Conservation (phyloP, 2,888 invertebrate species). For the Lasius fuliginosus region DNA sequence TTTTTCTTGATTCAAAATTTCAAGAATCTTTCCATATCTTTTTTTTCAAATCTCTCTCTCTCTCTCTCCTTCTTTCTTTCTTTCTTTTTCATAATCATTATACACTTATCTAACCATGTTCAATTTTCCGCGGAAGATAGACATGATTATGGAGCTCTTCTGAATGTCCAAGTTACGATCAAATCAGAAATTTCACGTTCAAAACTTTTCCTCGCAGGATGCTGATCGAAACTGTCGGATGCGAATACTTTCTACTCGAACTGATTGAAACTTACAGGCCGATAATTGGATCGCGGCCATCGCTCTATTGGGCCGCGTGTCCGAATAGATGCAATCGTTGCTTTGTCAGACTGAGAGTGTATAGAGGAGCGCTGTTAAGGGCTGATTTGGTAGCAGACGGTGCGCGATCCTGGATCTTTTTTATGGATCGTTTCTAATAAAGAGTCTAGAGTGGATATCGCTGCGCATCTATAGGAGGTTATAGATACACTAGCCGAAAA, state of each 20-base stretch:
- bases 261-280: constrained; percentile 53
- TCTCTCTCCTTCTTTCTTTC: background rate
- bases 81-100: background rate
- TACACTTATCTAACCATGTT: background rate
- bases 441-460: background rate
- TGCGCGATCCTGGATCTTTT: background rate
- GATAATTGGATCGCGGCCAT: constrained; percentile 44
- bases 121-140: constrained; percentile 3
- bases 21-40: background rate
- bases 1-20: background rate
- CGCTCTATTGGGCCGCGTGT: background rate
- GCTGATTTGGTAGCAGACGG: constrained; percentile 3
- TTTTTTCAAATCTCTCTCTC: background rate
- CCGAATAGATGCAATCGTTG: constrained; percentile 38
- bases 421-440: constrained; percentile 18
- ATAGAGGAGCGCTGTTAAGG: background rate
- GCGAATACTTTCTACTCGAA: constrained; percentile 44
- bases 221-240: constrained; percentile 46
- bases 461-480: constrained; percentile 7
- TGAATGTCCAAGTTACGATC: constrained; percentile 19
- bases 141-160: background rate
- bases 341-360: constrained; percentile 20
- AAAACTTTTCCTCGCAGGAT: constrained; percentile 33
- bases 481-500: background rate
- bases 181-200: constrained; percentile 33